phyloP scores from a whole-genome alignment of 2,888 invertebrate species.

The Sinotaia quadrata region DNA sequence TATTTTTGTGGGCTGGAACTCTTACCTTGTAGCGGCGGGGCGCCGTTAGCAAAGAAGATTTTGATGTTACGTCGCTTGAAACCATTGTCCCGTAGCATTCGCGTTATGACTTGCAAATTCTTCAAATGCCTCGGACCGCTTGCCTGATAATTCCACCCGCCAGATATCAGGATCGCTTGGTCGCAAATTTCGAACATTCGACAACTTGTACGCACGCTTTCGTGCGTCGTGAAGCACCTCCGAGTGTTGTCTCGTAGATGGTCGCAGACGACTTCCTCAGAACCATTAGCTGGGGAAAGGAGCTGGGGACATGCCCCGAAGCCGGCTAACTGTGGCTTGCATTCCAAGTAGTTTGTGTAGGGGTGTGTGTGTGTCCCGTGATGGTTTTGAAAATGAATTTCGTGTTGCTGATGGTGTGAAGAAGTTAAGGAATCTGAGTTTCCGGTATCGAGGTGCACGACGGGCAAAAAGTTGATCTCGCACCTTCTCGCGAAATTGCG shows the following conservation, averaged over 20 bases:
- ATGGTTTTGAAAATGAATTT: background rate
- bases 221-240: slow-evolving; percentile 72
- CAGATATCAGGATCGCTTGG: slow-evolving; percentile 74
- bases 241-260: slow-evolving; percentile 73
- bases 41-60: slow-evolving; percentile 75
- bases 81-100: slow-evolving; percentile 72
- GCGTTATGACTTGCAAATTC: slow-evolving; percentile 71
- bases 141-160: slow-evolving; percentile 74
- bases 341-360: slow-evolving; percentile 62
- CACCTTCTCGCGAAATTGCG: slow-evolving; percentile 70
- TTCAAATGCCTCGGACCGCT: slow-evolving; percentile 67
- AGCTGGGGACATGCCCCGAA: slow-evolving; percentile 71
- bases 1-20: slow-evolving; percentile 7
- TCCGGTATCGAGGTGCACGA: slow-evolving; percentile 65
- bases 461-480: slow-evolving; percentile 74
- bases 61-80: slow-evolving; percentile 74
- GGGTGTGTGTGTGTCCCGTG: background rate
- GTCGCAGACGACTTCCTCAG: slow-evolving; percentile 71
- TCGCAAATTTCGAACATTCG: slow-evolving; percentile 74
- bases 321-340: slow-evolving; percentile 62
- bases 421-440: background rate
- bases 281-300: slow-evolving; percentile 71
- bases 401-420: background rate
- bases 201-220: slow-evolving; percentile 71
- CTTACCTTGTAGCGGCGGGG: slow-evolving; percentile 64